phyloP scores from a whole-genome alignment of 1,140 invertebrate genomes.

The Potamilus streckersoni region DNA sequence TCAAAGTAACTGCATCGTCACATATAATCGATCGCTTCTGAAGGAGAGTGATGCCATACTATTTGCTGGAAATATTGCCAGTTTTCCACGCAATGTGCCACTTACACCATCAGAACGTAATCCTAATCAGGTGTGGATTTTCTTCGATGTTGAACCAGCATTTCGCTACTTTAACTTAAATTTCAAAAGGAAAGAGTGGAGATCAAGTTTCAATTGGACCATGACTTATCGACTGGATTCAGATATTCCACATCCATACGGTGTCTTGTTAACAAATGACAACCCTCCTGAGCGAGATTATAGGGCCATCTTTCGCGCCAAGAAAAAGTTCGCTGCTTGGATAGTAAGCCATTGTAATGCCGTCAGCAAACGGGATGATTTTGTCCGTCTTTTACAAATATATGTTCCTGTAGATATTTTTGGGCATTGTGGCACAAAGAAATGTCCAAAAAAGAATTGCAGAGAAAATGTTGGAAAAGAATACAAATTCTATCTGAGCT shows the following conservation, averaged over 20 bases:
- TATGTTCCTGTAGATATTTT: slow-evolving; percentile 8
- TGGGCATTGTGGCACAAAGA: not conserved
- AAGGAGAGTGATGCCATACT: not conserved
- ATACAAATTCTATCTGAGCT: slow-evolving; percentile 6
- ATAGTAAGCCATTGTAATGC: slow-evolving; percentile 9
- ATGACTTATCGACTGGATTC: slow-evolving; percentile 15
- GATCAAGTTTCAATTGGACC: slow-evolving; percentile 18
- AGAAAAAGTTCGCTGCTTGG: slow-evolving; percentile 2
- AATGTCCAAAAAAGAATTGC: not conserved
- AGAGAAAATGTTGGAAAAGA: not conserved
- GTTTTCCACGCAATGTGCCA: not conserved
- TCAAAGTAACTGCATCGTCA: slow-evolving; percentile 1
- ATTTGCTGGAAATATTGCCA: not conserved
- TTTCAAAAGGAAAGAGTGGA: slow-evolving; percentile 2
- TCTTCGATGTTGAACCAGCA: not conserved
- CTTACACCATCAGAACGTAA: not conserved
- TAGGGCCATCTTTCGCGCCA: not conserved
- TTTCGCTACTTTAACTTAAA: not conserved
- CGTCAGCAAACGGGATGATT: not conserved
- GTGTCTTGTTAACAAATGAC: not conserved
- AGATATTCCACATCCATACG: slow-evolving; percentile 1
- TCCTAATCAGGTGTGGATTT: slow-evolving; percentile 13
- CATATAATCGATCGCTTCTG: not conserved
- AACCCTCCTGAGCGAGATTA: not conserved
- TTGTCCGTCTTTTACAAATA: not conserved